phyloP scores from a whole-genome alignment of 1,140 invertebrate genomes.

The Delia radicum region DNA sequence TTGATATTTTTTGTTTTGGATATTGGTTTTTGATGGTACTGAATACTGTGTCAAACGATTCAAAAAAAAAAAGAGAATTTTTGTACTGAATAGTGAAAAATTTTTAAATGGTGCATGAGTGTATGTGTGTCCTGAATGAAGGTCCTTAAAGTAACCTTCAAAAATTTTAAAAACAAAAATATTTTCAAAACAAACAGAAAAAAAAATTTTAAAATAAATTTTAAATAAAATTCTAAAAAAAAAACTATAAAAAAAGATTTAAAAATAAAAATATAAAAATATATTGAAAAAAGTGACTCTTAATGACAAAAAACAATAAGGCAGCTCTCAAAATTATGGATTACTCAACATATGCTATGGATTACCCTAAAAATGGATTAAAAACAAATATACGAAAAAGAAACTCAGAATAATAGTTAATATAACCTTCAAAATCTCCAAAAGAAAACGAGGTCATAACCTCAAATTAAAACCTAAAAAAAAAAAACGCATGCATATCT shows the following conservation, averaged over 20 bases:
- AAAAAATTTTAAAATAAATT: not conserved
- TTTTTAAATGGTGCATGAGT: not conserved
- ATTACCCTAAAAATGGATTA: not conserved
- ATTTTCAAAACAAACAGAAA: not conserved
- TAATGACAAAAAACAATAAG: not conserved
- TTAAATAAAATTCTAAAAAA: not conserved
- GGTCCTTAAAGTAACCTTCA: constrained; percentile 5
- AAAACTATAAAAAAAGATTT: not conserved
- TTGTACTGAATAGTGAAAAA: not conserved
- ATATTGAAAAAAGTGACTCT: not conserved
- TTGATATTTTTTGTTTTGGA: constrained; percentile 27
- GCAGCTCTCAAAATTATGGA: not conserved
- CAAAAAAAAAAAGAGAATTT: not conserved
- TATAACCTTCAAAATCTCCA: no score
- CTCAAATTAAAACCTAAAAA: not conserved
- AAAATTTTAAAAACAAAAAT: not conserved
- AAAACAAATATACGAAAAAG: not conserved
- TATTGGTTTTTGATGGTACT: constrained; percentile 2
- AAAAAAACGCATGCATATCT: not conserved
- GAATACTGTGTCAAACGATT: not conserved
- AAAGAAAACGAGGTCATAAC: not conserved
- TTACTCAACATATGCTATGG: not conserved
- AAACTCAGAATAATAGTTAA: not conserved
- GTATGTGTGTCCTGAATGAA: not conserved
- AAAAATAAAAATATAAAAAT: not conserved